Base-by-base conservation (phyloP, 1,140 invertebrate species). In the Trissolcus basalis region DNA sequence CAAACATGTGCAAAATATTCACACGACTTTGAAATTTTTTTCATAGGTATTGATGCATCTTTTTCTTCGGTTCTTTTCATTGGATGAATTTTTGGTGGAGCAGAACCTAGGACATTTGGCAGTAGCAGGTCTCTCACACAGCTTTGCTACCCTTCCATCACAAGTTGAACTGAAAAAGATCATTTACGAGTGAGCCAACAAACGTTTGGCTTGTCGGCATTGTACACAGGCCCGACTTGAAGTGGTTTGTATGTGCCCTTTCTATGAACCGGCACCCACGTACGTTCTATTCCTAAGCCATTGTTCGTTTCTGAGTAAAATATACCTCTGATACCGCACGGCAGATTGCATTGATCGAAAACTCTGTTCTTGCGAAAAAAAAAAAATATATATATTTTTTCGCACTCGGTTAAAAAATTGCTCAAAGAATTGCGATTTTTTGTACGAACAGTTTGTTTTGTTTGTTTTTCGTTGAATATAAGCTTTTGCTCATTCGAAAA, bases 121-220 rank as follows among this genome's bases (percentile, higher is more conserved):
- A 70, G 73, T 60, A 64, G 60, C 54, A 67, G 61, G 72, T 70
- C 61, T 55, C 32, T 47, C 47, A 36, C 44, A n/a, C n/a, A n/a
- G 60, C 27, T 27, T 27, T 33, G 53, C 69, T 61, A 67, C 43
- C 61, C 60, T 55, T 77, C 67, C 50, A 67, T 70, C 56, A 77
- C 35, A 48, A 65, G 67, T 67, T 67, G 63, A 83, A 43, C 82
- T 82, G 83, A 79, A 83, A 86, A 84, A 83, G 82, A 83, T 83
- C 79, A 82, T 84, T 82, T 80, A 72, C 76, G 61, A 68, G 53
- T 64, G 64, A 73, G 75, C 68, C 70, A 61, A 59, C 59, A 61
- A 79, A 67, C 55, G 72, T 65, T 72, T 70, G 58, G 77, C 48
- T 82, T 73, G 70, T 32, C 58, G 47, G 78, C 58, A 78, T 80